Percentiles rank a stretch among this genome's conserved stretches.
These are phyloP conservation scores for Panagrolaimus sp. DNA, from an alignment of 1,140 invertebrate genomes.

Conservation along the genomic window DNA sequence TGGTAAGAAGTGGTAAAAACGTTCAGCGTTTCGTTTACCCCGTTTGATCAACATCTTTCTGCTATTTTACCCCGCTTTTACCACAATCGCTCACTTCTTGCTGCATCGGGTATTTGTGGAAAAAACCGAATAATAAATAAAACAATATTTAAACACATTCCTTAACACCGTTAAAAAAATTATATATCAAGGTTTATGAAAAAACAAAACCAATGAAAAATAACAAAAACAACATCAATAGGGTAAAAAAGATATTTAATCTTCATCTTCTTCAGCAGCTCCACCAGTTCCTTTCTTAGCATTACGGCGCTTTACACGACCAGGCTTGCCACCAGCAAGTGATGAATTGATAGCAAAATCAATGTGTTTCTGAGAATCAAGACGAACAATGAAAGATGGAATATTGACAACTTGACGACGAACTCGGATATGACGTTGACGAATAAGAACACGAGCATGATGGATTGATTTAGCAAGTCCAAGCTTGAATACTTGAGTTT, in stretches of 20 bases:
- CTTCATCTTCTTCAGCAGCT: conserved; percentile 74
- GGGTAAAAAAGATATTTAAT: conserved; percentile 54
- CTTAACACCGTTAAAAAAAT: too few relatives aligned
- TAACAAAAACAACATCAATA: neutral
- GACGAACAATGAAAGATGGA: conserved; percentile 91
- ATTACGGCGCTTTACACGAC: conserved; percentile 99
- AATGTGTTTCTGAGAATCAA: conserved; percentile 99
- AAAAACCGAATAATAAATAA: too few relatives aligned
- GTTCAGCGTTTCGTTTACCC: too few relatives aligned
- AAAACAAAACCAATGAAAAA: conserved; percentile 13
- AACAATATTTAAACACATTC: too few relatives aligned
- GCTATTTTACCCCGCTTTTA: too few relatives aligned
- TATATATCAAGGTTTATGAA: conserved; percentile 1
- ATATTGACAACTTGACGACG: conserved; percentile 99
- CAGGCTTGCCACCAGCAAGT: conserved; percentile 92
- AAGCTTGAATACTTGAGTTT: conserved; percentile 98
- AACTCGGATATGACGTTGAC: conserved; percentile 96
- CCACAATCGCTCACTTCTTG: too few relatives aligned
- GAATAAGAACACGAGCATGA: conserved; percentile 94
- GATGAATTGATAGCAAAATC: conserved; percentile 96
- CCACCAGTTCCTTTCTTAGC: conserved; percentile 75
- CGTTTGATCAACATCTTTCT: too few relatives aligned
- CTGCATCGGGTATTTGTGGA: too few relatives aligned
- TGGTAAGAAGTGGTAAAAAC: too few relatives aligned
- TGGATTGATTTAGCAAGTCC: conserved; percentile 98